phyloP scores from a whole-genome alignment of 64 coral and sea anemone genomes.

The Stichodactyla helianthus region DNA sequence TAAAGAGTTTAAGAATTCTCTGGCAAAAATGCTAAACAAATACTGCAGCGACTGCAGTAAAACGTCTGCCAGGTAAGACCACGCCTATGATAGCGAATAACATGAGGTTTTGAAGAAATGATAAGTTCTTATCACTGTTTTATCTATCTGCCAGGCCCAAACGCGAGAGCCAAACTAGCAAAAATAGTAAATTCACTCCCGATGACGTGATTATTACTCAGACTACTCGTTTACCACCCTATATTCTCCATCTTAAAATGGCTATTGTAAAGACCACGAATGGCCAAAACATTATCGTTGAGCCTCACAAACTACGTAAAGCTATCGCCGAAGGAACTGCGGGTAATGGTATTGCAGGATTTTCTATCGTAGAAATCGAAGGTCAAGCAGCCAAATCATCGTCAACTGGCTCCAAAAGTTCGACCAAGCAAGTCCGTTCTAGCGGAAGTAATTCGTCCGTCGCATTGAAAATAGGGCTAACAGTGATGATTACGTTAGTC shows the following conservation, averaged over 20 bases:
- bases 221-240: not conserved
- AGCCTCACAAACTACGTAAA: not conserved
- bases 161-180: not conserved
- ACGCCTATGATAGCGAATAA: too few species aligned
- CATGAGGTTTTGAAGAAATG: not conserved
- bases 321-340: not conserved
- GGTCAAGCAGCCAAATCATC: not conserved
- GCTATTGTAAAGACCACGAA: slow-evolving; percentile 9
- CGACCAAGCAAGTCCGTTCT: not conserved
- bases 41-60: slow-evolving; percentile 2
- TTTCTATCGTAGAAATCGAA: not conserved
- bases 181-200: not conserved
- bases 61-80: not conserved
- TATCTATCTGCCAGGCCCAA: not conserved
- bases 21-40: not conserved
- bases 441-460: not conserved
- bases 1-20: not conserved
- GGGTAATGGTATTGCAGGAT: not conserved
- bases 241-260: not conserved
- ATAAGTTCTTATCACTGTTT: not conserved
- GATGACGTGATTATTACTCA: slow-evolving; percentile 3
- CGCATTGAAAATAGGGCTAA: slow-evolving; percentile 12
- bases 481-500: slow-evolving; percentile 1
- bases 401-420: not conserved
- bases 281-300: not conserved